Evolutionary conservation across 2,888 invertebrate species (phyloP), one percentile per base, ranked within the genome.

Genomic region (Drosophila falleni): DNA sequence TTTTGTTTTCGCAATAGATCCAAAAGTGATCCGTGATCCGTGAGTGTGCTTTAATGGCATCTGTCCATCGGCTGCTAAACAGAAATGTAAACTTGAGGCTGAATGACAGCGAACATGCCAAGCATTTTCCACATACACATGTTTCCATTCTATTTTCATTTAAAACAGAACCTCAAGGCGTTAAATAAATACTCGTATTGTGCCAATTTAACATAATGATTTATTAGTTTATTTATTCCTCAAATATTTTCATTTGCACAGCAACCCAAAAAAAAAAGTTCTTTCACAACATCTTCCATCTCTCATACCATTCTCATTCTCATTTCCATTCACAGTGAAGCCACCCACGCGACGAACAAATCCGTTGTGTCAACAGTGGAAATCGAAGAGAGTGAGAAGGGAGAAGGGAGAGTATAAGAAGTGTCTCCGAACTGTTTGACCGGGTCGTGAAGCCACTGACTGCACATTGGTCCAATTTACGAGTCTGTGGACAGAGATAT

Each of bases 141-240:
- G 87, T 88, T 88, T 60, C 35, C 69, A 66, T 80, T 87, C 83
- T 78, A 86, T 88, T 88, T 84, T 73, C 73, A 88, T 86, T 73
- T 78, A 15, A 44, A 50, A 68, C 44, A 47, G 16, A 64, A 60
- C 54, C 67, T 26, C 62, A 29, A 75, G 69, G 69, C 70, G 60
- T 61, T 80, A 78, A 71, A 80, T 75, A 78, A 83, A 78, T 67
- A 69, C 31, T 64, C 58, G 70, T 71, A 80, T 81, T 72, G 74
- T 78, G 89, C 81, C 84, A 84, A 84, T 84, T 84, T 88, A 89
- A 88, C 84, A 84, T 83, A 83, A 84, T 84, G 84, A 84, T 84
- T 84, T 84, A 84, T 84, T 88, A 72, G 78, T 68, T 86, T 88
- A 88, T 84, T 88, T 84, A 84, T 88, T 81, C 78, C 64, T 46